Percentiles rank a stretch among this genome's conserved stretches.
These are phyloP conservation scores for Trochalopteron elliotii DNA, from an alignment of 2,113 vertebrate species.

Conservation along the genomic window DNA sequence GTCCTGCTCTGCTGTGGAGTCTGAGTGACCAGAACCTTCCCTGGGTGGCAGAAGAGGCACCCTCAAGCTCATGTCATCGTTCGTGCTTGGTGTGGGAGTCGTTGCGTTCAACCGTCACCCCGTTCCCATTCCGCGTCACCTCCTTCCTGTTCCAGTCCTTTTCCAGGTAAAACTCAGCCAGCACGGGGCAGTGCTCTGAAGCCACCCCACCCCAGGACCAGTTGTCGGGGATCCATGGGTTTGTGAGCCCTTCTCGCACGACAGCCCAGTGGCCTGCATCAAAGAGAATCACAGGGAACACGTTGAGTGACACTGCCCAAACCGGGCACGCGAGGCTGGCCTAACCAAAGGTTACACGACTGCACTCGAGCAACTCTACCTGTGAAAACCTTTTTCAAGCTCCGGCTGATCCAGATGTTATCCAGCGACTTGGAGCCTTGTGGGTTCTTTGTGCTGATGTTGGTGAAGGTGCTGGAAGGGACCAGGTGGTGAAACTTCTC, in stretches of 20 bases:
- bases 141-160: constrained; percentile 82
- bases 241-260: constrained; percentile 90
- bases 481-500: constrained; percentile 86
- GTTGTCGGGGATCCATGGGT: constrained; percentile 96
- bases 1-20: background rate
- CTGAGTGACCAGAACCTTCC: background rate
- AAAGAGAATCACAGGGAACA: background rate
- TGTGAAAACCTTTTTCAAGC: constrained; percentile 88
- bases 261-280: constrained; percentile 86
- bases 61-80: constrained; percentile 76
- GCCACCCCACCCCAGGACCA: constrained; percentile 97
- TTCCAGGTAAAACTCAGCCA: constrained; percentile 84
- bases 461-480: constrained; percentile 84
- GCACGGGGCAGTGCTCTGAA: constrained; percentile 89
- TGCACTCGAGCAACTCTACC: constrained; percentile 66
- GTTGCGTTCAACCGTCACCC: constrained; percentile 77
- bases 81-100: constrained; percentile 84
- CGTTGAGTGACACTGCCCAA: fast-evolving
- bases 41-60: background rate
- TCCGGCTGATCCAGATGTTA: constrained; percentile 93
- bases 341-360: fast-evolving
- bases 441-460: constrained; percentile 92
- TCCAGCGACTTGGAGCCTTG: constrained; percentile 87
- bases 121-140: constrained; percentile 62
- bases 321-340: fast-evolving